These are phyloP conservation scores for Metallyticus violacea DNA, from an alignment of 2,888 invertebrate genomes.

Conservation along the genomic window DNA sequence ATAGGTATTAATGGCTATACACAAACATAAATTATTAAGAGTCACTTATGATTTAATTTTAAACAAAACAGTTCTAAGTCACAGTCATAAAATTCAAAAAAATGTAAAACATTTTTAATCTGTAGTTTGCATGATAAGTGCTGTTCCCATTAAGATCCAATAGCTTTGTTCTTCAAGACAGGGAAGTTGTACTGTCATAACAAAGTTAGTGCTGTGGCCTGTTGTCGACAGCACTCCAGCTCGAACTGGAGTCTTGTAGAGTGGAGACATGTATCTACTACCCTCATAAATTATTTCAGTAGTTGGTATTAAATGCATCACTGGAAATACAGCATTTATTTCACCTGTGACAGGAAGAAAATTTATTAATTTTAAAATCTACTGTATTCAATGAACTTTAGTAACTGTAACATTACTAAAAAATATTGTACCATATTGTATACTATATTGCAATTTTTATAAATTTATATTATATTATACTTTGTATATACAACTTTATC, in stretches of 20 bases:
- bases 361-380: no score
- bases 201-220: constrained; percentile 91
- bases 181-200: constrained; percentile 72
- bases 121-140: constrained; percentile 77
- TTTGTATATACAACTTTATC: no score
- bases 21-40: no score
- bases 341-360: constrained; percentile 64
- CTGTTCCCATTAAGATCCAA: constrained; percentile 89
- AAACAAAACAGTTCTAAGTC: no score
- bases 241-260: constrained; percentile 85
- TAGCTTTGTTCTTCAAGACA: constrained; percentile 63
- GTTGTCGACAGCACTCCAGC: constrained; percentile 87
- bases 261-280: constrained; percentile 66
- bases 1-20: no score
- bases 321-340: constrained; percentile 72
- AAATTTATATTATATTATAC: no score
- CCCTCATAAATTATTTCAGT: constrained; percentile 45
- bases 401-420: no score
- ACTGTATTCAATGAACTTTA: no score
- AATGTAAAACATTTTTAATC: constrained; percentile 51
- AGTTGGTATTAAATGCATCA: constrained; percentile 64
- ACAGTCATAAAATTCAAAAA: no score
- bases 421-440: no score
- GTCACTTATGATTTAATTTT: no score
- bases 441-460: no score